Percentiles rank a stretch among this genome's conserved stretches.
These are phyloP conservation scores for Ectropis grisescens DNA, from an alignment of 1,140 invertebrate species.

Conservation along the genomic window DNA sequence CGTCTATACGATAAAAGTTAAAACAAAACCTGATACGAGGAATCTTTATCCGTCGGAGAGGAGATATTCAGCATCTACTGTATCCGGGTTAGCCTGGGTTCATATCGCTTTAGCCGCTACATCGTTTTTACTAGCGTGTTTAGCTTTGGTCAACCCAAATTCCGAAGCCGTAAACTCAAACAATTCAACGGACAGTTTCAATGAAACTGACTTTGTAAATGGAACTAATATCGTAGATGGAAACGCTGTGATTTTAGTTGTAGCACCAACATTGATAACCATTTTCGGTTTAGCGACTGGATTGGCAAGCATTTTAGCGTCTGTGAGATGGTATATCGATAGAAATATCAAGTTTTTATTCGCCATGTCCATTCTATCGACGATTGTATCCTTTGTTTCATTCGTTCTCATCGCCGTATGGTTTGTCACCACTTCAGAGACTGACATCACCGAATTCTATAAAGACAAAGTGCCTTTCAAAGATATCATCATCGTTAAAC, in stretches of 20 bases:
- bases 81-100: conserved; percentile 73
- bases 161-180: conserved; percentile 9
- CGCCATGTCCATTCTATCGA: conserved; percentile 62
- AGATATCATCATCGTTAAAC: conserved; percentile 44
- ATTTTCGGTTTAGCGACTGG: conserved; percentile 68
- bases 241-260: conserved; percentile 18
- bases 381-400: conserved; percentile 48
- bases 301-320: conserved; percentile 71
- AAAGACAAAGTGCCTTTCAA: conserved; percentile 54
- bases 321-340: conserved; percentile 76
- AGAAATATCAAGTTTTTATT: conserved; percentile 75
- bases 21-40: conserved; percentile 71
- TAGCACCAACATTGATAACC: conserved; percentile 62
- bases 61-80: conserved; percentile 76
- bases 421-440: conserved; percentile 38
- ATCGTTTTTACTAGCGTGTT: conserved; percentile 67
- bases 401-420: conserved; percentile 47
- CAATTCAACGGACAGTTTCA: conserved; percentile 1
- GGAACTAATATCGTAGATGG: conserved; percentile 1
- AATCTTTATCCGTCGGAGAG: conserved; percentile 75
- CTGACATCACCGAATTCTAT: conserved; percentile 42
- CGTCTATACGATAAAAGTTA: conserved; percentile 76
- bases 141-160: conserved; percentile 62
- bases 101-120: conserved; percentile 71
- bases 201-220: conserved; percentile 18